Base-by-base conservation (phyloP, 2,113 vertebrate genomes). In the Solea senegalensis region DNA sequence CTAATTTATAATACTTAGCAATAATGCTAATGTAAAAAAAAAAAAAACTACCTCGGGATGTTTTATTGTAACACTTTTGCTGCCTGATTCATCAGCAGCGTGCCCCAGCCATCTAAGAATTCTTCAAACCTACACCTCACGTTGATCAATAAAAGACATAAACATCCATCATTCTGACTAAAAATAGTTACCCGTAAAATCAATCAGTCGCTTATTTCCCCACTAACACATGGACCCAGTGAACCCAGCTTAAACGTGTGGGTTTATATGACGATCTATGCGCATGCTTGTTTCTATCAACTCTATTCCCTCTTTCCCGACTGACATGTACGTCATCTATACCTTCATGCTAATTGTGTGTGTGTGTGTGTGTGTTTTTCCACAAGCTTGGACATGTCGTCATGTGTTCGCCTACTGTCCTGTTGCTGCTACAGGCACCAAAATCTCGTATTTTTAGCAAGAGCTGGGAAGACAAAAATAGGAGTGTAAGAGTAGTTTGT, bases 91-190 rank as follows among this genome's bases (percentile, higher is more conserved):
- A 90, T 91, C 34, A 6, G 34, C 87, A 78, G 76, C 74, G 51
- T 15, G 48, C 62, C 41, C 21, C 10, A 61, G 66, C 34, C 74
- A 69, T 72, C 78, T 28, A 44, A 52, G 71, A 83, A 80, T 71
- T 88, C 78, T 59, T 74, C 69, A 80, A 74, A 74, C 77, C 76
- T 69, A 62, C 85, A 83, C 65, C 80, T 84, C 74, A 54, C 68
- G 72, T 49, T 84, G 87, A 90, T 92, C 91, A 84, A 92, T 91
- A 89, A 88, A 89, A 90, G 69, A 87, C 88, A 89, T 86, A 89
- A 89, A 84, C 87, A 91, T 92, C 83, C 89, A 91, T 92, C 88
- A 90, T 74, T 85, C 77, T 74, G 83, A 83, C 83, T 90, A 90
- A 89, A 89, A 89, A 91, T 92, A 92, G 86, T 76, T 72, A 69